A percentile compares a stretch with the other conserved stretches of the same genome.
Conservation (phyloP, 2,113 vertebrate genomes). For the Urocitellus parryii region DNA sequence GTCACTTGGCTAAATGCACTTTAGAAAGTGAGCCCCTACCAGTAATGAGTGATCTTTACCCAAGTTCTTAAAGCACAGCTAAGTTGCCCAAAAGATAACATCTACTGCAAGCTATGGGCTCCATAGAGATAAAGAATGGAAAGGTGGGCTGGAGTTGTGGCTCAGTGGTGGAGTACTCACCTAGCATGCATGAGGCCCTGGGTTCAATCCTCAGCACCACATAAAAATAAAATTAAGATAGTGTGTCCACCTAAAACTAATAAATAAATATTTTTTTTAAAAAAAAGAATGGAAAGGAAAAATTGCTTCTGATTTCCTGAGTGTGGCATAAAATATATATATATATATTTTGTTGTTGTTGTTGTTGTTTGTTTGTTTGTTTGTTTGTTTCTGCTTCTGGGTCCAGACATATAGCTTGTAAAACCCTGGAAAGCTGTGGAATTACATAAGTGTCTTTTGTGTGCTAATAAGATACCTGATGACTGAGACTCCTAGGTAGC, state of each 20-base stretch:
- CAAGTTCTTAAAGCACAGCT: conserved; percentile 10
- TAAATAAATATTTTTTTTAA: too few relatives aligned
- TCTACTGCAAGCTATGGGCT: neutral
- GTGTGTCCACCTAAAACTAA: too few relatives aligned
- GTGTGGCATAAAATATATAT: neutral
- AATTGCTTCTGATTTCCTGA: neutral
- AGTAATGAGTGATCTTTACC: neutral
- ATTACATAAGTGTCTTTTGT: neutral
- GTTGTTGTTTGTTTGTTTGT: too few relatives aligned
- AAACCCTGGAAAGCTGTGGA: neutral
- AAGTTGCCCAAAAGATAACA: neutral
- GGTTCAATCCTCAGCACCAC: too few relatives aligned
- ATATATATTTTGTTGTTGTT: too few relatives aligned
- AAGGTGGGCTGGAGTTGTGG: neutral
- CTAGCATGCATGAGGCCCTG: too few relatives aligned
- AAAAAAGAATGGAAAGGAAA: neutral
- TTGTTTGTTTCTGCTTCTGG: neutral
- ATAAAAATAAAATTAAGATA: too few relatives aligned
- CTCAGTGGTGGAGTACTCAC: too few relatives aligned
- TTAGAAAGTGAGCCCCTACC: neutral
- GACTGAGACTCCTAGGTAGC: neutral
- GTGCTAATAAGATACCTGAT: neutral
- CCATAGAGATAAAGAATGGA: neutral
- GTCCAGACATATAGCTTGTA: neutral
- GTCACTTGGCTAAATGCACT: neutral